Evolutionary conservation across 2,113 vertebrate species (phyloP).

Genomic region (Empidonax alnorum): DNA sequence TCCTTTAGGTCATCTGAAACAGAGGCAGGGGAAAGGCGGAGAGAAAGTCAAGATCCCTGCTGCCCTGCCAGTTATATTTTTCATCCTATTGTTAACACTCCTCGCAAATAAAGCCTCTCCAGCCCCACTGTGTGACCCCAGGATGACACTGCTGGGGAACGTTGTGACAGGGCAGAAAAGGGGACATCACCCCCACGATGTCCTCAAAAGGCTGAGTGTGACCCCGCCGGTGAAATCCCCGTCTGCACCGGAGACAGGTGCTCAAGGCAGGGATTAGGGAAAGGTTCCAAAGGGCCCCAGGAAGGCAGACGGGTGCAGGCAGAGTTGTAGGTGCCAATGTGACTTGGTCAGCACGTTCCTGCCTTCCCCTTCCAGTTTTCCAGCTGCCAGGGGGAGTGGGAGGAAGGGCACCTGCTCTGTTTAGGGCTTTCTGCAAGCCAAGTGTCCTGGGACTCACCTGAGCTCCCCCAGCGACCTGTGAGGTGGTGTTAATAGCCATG

Average conservation of each 20-base stretch:
- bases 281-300: not conserved
- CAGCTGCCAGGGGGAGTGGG: not conserved
- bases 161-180: not conserved
- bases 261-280: not conserved
- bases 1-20: slow-evolving; percentile 74
- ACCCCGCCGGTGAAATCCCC: not conserved
- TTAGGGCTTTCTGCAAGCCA: not conserved
- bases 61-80: not conserved
- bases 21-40: accelerated
- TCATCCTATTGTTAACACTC: not conserved
- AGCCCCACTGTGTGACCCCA: too few relatives aligned
- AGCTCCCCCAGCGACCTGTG: accelerated
- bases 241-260: accelerated
- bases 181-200: too few relatives aligned
- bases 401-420: not conserved
- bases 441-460: not conserved
- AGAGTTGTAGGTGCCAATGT: not conserved
- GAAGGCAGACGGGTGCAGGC: not conserved
- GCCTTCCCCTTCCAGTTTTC: accelerated
- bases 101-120: not conserved
- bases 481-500: not conserved
- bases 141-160: not conserved
- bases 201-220: not conserved
- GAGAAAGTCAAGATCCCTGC: not conserved
- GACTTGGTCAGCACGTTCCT: not conserved